These are phyloP conservation scores for Thalassarche chlororhynchos DNA, from an alignment of 2,113 vertebrate genomes.

Conservation along the genomic window DNA sequence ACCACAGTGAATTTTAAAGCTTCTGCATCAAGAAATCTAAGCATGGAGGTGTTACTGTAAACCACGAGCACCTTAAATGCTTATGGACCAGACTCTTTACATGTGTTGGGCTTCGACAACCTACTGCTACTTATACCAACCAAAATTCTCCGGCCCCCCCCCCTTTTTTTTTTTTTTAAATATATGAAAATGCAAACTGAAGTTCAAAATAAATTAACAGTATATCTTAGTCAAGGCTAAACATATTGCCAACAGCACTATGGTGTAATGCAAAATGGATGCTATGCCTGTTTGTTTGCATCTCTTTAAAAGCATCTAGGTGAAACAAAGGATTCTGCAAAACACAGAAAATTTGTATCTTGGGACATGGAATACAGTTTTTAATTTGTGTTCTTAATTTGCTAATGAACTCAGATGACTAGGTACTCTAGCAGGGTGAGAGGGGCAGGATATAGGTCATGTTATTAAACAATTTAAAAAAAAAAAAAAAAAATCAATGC, in stretches of 20 bases:
- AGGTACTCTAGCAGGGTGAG: not conserved
- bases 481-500: not conserved
- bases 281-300: not conserved
- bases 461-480: not conserved
- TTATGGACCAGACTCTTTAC: not conserved
- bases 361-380: not conserved
- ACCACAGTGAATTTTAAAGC: not conserved
- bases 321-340: not conserved
- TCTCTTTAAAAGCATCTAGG: not conserved
- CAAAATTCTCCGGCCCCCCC: not conserved
- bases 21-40: not conserved
- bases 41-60: not conserved
- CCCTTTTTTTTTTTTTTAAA: not conserved
- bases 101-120: not conserved
- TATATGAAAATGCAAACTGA: not conserved
- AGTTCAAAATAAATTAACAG: not conserved
- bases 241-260: not conserved
- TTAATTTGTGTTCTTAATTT: not conserved
- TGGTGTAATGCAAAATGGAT: not conserved
- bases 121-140: not conserved
- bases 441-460: not conserved
- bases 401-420: not conserved
- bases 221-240: not conserved
- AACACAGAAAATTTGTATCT: not conserved
- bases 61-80: not conserved